These are phyloP conservation scores for Cirrhinus molitorella DNA, from an alignment of 2,797 vertebrate species.

Conservation along the genomic window DNA sequence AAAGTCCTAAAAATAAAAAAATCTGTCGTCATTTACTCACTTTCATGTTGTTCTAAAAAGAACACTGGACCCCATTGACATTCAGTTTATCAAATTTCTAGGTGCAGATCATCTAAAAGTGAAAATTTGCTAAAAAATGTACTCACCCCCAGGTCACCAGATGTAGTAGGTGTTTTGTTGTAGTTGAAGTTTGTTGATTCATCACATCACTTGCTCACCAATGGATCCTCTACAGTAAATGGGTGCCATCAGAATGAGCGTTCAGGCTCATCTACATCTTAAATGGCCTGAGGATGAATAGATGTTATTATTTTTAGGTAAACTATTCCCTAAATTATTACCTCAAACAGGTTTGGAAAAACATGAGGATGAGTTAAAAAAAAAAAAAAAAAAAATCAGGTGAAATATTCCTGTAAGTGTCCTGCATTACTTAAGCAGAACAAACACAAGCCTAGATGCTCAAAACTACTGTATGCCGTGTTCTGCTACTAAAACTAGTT, in stretches of 20 bases:
- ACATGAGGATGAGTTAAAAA: too few relatives aligned
- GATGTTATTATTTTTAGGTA: neutral
- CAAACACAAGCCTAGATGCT: constrained; percentile 77
- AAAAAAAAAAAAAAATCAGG: too few relatives aligned
- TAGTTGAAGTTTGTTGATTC: neutral
- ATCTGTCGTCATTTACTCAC: neutral
- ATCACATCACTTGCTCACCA: neutral
- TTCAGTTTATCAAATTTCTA: constrained; percentile 46
- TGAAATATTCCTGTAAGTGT: constrained; percentile 7
- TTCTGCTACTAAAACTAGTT: constrained; percentile 80
- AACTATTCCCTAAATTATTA: neutral
- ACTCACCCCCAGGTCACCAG: too few relatives aligned
- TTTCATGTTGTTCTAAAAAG: neutral
- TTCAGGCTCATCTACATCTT: neutral
- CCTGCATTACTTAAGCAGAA: constrained; percentile 70
- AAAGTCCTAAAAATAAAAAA: neutral
- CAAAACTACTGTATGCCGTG: constrained; percentile 69
- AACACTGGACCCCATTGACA: neutral
- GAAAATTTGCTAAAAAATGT: neutral
- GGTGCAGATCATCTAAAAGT: neutral
- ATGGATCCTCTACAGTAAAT: too few relatives aligned
- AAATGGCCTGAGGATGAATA: neutral
- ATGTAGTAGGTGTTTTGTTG: too few relatives aligned
- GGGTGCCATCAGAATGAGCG: neutral
- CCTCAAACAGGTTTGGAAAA: too few relatives aligned